A percentile compares a stretch with the other conserved stretches of the same genome.
Conservation (phyloP, 1,140 invertebrate genomes). For the Orussus abietinus region DNA sequence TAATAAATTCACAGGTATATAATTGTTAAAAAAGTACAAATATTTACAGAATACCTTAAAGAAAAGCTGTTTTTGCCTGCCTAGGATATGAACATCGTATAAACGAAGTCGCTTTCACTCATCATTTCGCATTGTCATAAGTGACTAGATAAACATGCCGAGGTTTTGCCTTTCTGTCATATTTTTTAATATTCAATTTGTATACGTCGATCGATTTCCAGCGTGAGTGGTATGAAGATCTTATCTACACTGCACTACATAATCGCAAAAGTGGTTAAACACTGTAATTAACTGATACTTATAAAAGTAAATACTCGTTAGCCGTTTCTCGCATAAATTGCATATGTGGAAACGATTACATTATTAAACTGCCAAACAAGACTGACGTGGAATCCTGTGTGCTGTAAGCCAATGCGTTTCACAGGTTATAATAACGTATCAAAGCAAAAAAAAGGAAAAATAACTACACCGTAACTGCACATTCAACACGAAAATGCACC, state of each 20-base stretch:
- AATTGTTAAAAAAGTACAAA: conserved; percentile 41
- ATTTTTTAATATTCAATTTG: no score
- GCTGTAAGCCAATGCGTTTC: no score
- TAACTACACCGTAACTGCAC: no score
- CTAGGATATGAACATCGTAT: conserved; percentile 28
- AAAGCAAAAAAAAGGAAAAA: no score
- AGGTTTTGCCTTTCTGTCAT: no score
- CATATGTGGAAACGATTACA: no score
- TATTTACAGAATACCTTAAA: conserved; percentile 42
- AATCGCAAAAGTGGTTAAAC: conserved; percentile 1
- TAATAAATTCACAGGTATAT: conserved; percentile 34
- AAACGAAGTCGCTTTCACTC: conserved; percentile 23
- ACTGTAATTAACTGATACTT: not conserved
- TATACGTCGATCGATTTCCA: conserved; percentile 21
- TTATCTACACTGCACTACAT: not conserved
- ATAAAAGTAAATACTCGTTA: no score
- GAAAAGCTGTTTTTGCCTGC: conserved; percentile 23
- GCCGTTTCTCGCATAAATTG: no score
- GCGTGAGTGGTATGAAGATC: conserved; percentile 12
- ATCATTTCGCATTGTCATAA: conserved; percentile 16
- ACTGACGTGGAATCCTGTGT: no score
- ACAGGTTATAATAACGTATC: no score
- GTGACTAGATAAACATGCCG: conserved; percentile 30
- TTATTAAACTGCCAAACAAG: no score
- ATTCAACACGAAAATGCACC: no score